Percentiles rank a stretch among this genome's conserved stretches.
phyloP scores from a whole-genome alignment of 1,140 invertebrate genomes.

The Lepidotrigona ventralis region DNA sequence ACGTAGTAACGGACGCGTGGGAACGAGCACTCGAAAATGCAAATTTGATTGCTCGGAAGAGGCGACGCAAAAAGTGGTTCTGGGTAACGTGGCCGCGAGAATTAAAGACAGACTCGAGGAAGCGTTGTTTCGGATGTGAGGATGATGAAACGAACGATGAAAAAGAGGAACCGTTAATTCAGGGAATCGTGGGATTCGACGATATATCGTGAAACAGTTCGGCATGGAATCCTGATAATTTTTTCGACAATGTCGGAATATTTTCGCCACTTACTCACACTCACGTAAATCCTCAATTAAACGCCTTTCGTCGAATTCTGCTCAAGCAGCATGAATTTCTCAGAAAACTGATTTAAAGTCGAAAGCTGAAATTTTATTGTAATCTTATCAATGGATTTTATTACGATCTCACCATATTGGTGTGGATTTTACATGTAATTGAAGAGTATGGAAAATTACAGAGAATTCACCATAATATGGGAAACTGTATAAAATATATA shows the following conservation, averaged over 20 bases:
- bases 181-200: background rate
- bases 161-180: slow-evolving; percentile 16
- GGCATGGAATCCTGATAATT: background rate
- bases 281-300: too few species aligned
- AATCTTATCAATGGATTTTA: too few species aligned
- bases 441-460: too few species aligned
- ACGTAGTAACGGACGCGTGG: background rate
- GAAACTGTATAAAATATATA: too few species aligned
- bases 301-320: too few species aligned
- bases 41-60: slow-evolving; percentile 18
- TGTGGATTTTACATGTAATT: too few species aligned
- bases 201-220: background rate
- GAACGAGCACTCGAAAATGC: slow-evolving; percentile 7
- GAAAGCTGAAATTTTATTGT: too few species aligned
- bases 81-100: slow-evolving; percentile 9
- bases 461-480: too few species aligned
- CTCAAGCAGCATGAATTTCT: too few species aligned
- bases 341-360: too few species aligned
- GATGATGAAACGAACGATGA: slow-evolving; percentile 10
- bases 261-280: background rate
- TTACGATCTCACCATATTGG: too few species aligned
- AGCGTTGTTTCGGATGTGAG: slow-evolving; percentile 6
- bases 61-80: slow-evolving; percentile 19
- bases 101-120: background rate
- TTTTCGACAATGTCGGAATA: background rate